Percentiles rank a stretch among this genome's conserved stretches.
phyloP scores from a whole-genome alignment of 2,797 vertebrate species.

The Chaetophractus vellerosus region DNA sequence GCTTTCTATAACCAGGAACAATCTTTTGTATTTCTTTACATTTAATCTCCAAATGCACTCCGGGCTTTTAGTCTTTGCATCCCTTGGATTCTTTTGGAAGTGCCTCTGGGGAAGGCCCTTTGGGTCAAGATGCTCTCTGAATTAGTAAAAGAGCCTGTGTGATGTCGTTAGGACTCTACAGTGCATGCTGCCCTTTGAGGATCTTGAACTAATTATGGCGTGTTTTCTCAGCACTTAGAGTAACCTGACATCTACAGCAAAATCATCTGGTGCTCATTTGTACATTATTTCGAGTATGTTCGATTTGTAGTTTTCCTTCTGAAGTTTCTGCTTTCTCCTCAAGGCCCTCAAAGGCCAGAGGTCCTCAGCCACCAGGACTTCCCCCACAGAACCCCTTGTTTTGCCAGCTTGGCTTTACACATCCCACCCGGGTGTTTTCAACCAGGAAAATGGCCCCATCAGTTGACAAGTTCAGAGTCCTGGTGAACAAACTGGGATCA shows the following conservation, averaged over 20 bases:
- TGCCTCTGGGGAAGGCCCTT: neutral
- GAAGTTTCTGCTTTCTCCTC: conserved; percentile 13
- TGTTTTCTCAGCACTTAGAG: neutral
- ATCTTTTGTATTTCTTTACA: conserved; percentile 9
- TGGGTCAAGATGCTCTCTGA: conserved; percentile 28
- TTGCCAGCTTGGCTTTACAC: neutral
- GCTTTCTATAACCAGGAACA: neutral
- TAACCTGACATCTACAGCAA: neutral
- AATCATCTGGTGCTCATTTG: neutral
- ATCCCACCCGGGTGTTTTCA: neutral
- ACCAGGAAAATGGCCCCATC: conserved; percentile 41
- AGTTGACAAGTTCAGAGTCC: neutral
- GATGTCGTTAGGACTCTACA: neutral
- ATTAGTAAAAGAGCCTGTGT: conserved; percentile 14
- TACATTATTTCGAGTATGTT: neutral
- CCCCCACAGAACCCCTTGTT: neutral
- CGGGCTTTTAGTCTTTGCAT: conserved; percentile 29
- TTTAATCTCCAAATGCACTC: conserved; percentile 21
- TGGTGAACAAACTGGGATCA: conserved; percentile 18
- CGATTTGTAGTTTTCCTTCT: neutral
- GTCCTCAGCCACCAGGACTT: neutral
- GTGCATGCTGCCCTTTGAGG: conserved; percentile 5
- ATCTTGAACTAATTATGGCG: conserved; percentile 34
- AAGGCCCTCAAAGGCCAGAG: conserved; percentile 31
- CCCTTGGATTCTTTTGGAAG: conserved; percentile 40